Evolutionary conservation across 37 sponge, comb jelly and placozoan species (phyloP), one percentile per base, ranked within the genome.

Genomic region (Theonella swinhoei): DNA sequence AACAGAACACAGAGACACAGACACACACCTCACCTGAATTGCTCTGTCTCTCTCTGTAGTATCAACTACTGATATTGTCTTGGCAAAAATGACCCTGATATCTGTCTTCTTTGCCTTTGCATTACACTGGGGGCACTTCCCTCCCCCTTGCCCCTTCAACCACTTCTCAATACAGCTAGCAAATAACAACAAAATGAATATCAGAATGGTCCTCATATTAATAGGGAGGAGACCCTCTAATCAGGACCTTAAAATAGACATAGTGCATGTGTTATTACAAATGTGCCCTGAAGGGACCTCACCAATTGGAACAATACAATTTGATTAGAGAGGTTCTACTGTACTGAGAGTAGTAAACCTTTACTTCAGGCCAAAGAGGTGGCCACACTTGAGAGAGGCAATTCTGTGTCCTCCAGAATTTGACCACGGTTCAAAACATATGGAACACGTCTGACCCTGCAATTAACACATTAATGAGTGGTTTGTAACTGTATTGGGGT

Each of bases 121-220:
- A 47, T 96, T 96, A 75, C 97, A 96, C 84, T 96, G 97, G 0
- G 97, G 97, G 74, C 97, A 96, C 76, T 88, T 93, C 30, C 72
- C 75, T 23, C 68, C 76, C 24, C 83, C 87, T 2, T 33, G 2
- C 4, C 40, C 67, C 54, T 64, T 85, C 43, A 96, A 62, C 97
- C 97, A 96, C 41, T 91, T 90, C 41, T 93, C 94, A 32, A 96
- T 93, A 32, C 97, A 96, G 40, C 89, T 91, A 74, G n/a, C n/a
- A n/a, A n/a, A n/a, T n/a, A n/a, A n/a, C n/a, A n/a, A n/a, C n/a
- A 37, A 4, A 20, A n/a, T n/a, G n/a, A n/a, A n/a, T n/a, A n/a
- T n/a, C n/a, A n/a, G n/a, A n/a, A n/a, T n/a, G n/a, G n/a, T n/a
- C n/a, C n/a, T n/a, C n/a, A n/a, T n/a, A n/a, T n/a, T n/a, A n/a